phyloP scores from a whole-genome alignment of 2,797 vertebrate species.

The Silurus lanzhouensis region DNA sequence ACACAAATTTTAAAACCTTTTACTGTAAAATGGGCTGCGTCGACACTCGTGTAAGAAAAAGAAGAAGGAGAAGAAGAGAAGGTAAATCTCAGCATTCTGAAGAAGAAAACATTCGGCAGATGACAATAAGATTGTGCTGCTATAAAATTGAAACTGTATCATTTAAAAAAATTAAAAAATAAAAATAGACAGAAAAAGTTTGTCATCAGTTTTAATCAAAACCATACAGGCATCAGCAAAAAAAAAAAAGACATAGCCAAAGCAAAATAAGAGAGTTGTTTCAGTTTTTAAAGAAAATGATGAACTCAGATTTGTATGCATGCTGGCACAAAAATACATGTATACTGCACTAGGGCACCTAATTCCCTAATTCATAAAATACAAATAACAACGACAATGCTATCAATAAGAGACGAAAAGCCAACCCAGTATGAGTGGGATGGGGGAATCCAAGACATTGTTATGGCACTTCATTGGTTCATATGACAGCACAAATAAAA shows the following conservation, averaged over 20 bases:
- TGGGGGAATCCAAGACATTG: constrained; percentile 13
- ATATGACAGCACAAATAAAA: constrained; percentile 32
- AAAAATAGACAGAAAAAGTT: background rate
- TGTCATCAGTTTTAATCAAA: constrained; percentile 72
- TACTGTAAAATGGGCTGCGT: no score
- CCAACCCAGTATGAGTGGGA: constrained; percentile 15
- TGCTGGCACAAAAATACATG: constrained; percentile 4
- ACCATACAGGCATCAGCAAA: constrained; percentile 66
- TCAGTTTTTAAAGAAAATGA: constrained; percentile 27
- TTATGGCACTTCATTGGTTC: constrained; percentile 18
- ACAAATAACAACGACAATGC: constrained; percentile 12
- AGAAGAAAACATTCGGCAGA: background rate
- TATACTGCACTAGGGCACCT: constrained; percentile 12
- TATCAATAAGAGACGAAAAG: constrained; percentile 21
- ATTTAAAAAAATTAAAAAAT: constrained; percentile 6
- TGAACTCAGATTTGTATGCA: constrained; percentile 24
- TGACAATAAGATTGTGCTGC: background rate
- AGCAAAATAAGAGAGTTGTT: constrained; percentile 51
- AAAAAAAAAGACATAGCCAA: constrained; percentile 61
- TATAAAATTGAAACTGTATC: background rate
- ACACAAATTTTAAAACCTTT: no score
- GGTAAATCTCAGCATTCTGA: background rate
- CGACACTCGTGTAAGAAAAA: no score
- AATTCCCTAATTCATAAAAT: constrained; percentile 1
- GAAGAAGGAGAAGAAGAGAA: constrained; percentile 27